phyloP scores from a whole-genome alignment of 1,140 invertebrate species.

The fruit fly (Drosophila melanogaster) region DNA sequence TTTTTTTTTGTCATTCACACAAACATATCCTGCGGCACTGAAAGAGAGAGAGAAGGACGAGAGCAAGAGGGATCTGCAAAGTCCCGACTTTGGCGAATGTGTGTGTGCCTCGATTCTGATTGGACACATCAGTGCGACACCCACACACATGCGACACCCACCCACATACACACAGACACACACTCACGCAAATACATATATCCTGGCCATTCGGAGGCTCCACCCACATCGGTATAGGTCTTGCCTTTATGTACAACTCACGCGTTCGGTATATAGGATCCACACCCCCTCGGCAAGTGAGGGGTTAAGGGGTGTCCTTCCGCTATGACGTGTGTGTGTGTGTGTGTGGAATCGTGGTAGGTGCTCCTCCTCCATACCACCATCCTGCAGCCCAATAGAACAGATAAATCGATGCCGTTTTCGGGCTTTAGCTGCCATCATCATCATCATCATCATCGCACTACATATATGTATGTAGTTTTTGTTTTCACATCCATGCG shows the following conservation, averaged over 20 bases:
- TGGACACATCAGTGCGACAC: conserved; percentile 68
- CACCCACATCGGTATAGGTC: conserved; percentile 60
- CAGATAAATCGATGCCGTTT: conserved; percentile 79
- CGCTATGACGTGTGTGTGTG: conserved; percentile 30
- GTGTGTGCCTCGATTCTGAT: conserved; percentile 65
- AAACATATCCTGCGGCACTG: conserved; percentile 20
- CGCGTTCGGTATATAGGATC: conserved; percentile 53
- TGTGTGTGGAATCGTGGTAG: conserved; percentile 16
- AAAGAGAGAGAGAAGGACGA: conserved; percentile 1
- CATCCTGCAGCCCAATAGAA: conserved; percentile 56
- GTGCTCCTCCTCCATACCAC: neutral
- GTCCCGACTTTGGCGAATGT: conserved; percentile 34
- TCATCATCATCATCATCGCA: conserved; percentile 3
- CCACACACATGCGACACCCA: conserved; percentile 37
- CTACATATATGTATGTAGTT: neutral
- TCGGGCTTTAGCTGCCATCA: conserved; percentile 26
- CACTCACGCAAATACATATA: conserved; percentile 11
- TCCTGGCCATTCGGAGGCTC: conserved; percentile 73
- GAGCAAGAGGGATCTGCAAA: conserved; percentile 38
- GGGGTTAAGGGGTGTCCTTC: conserved; percentile 23
- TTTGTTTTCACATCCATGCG: conserved; percentile 38
- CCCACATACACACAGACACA: conserved; percentile 37
- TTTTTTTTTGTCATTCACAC: conserved; percentile 36
- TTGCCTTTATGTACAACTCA: conserved; percentile 48
- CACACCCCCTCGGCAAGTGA: neutral